Conservation (phyloP, 2,797 vertebrate genomes). For the Discoglossus pictus region DNA sequence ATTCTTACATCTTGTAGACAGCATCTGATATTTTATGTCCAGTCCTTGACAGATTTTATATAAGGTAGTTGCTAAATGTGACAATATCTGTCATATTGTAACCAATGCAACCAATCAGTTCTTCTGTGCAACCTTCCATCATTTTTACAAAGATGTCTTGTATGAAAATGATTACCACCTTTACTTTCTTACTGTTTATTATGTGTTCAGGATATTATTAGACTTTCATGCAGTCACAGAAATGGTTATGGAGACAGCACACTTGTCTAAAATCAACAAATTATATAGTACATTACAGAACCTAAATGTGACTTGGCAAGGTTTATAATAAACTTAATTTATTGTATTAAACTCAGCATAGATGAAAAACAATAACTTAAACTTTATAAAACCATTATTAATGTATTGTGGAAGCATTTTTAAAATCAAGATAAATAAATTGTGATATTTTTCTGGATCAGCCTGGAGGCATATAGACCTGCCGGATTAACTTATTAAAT, state of each 20-base stretch:
- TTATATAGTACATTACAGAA: neutral
- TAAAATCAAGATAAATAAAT: neutral
- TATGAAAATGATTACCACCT: slow-evolving; percentile 55
- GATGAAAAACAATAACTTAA: no score
- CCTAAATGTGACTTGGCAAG: neutral
- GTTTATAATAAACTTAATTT: no score
- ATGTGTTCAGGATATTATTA: slow-evolving; percentile 52
- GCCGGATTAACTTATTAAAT: no score
- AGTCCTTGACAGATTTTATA: slow-evolving; percentile 54
- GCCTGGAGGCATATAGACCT: no score
- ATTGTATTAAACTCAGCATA: no score
- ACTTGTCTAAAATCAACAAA: neutral
- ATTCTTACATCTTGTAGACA: slow-evolving; percentile 52
- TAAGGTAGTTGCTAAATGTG: slow-evolving; percentile 53
- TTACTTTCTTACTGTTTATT: slow-evolving; percentile 59
- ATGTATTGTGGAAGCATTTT: neutral
- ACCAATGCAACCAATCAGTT: slow-evolving; percentile 53
- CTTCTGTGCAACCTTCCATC: slow-evolving; percentile 58
- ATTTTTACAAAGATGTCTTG: slow-evolving; percentile 57
- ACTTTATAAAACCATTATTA: neutral
- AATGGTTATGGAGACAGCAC: slow-evolving; percentile 30
- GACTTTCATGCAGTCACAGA: slow-evolving; percentile 55
- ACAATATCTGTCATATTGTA: slow-evolving; percentile 63
- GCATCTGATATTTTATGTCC: slow-evolving; percentile 49
- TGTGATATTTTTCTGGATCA: no score